A percentile compares a stretch with the other conserved stretches of the same genome.
Conservation (phyloP, 2,113 vertebrate species). For the Mirounga angustirostris region DNA sequence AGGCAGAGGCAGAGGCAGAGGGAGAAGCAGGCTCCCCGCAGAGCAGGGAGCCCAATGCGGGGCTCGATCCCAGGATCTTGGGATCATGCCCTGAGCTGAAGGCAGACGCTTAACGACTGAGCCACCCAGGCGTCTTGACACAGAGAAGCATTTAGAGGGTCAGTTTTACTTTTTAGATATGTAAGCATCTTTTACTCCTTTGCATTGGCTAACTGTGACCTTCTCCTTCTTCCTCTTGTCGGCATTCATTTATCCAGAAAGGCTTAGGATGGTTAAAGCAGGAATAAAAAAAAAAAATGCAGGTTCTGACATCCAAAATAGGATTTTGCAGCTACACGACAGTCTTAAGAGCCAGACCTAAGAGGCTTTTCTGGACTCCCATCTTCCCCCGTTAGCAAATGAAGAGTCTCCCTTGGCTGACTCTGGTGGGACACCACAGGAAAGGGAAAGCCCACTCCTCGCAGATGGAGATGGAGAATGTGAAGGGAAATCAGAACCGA, state of each 20-base stretch:
- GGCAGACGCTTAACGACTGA: too few species aligned
- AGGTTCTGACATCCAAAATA: neutral
- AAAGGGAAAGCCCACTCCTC: neutral
- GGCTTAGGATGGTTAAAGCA: neutral
- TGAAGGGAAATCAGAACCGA: neutral
- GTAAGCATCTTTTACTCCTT: rapidly evolving
- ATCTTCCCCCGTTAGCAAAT: neutral
- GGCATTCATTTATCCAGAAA: neutral
- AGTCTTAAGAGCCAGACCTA: neutral
- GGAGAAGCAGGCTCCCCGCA: too few species aligned
- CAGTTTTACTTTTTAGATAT: neutral
- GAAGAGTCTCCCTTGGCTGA: too few species aligned
- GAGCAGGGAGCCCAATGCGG: too few species aligned
- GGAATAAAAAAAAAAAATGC: neutral
- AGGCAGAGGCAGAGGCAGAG: too few species aligned
- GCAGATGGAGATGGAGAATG: neutral
- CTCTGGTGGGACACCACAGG: neutral
- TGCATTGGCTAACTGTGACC: neutral
- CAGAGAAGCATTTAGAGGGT: neutral
- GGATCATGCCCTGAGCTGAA: too few species aligned
- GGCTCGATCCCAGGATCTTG: too few species aligned
- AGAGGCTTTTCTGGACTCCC: neutral
- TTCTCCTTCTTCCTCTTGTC: neutral
- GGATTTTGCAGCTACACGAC: neutral
- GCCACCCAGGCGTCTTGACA: too few species aligned